Percentiles rank a stretch among this genome's conserved stretches.
phyloP scores from a whole-genome alignment of 2,888 invertebrate species.

The Noctua janthina region DNA sequence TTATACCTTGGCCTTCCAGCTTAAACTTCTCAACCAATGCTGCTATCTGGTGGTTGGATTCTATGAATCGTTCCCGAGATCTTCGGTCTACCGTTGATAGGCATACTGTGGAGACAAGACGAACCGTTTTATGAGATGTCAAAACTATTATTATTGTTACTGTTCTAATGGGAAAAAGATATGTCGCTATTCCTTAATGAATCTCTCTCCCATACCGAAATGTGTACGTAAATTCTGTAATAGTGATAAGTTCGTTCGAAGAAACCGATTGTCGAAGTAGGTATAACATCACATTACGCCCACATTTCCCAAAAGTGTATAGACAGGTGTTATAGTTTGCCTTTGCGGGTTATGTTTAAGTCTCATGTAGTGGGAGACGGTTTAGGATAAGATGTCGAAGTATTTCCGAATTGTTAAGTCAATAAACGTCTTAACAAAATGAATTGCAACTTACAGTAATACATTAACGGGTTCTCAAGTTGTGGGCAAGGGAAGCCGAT shows the following conservation, averaged over 20 bases:
- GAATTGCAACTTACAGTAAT: constrained; percentile 94
- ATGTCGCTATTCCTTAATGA: neutral
- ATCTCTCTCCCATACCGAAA: neutral
- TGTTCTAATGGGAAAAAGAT: neutral
- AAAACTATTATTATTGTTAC: no score
- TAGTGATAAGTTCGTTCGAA: neutral
- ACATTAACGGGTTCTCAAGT: constrained; percentile 99
- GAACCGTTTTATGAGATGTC: no score
- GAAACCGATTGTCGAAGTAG: neutral
- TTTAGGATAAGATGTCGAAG: neutral
- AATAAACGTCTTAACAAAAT: neutral
- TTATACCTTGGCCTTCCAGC: constrained; percentile 94
- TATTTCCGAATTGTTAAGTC: neutral
- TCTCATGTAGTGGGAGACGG: neutral
- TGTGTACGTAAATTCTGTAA: neutral
- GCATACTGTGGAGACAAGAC: constrained; percentile 82
- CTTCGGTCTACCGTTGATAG: constrained; percentile 91
- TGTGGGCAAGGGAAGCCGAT: constrained; percentile 99
- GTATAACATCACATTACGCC: neutral
- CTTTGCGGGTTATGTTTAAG: neutral
- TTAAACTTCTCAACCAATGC: constrained; percentile 97
- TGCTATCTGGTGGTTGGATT: constrained; percentile 98
- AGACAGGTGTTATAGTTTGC: neutral
- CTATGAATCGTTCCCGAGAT: constrained; percentile 97
- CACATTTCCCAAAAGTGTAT: neutral